Evolutionary conservation across 2,113 vertebrate species (phyloP).

Genomic region (Fregata magnificens): DNA sequence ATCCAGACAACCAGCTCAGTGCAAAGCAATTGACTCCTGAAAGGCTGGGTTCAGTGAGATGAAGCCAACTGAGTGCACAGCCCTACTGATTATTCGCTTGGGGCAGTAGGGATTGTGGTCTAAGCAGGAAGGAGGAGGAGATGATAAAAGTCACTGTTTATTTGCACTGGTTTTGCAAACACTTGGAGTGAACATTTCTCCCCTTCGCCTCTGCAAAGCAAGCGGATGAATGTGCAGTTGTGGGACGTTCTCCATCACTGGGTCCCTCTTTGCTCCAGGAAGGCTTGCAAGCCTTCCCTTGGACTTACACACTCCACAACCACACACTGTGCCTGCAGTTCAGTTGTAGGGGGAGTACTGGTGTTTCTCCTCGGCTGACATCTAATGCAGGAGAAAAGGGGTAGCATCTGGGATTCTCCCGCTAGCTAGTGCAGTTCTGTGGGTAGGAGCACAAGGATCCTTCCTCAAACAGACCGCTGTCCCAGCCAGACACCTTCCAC

Average conservation of each 20-base stretch:
- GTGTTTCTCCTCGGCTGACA: neutral
- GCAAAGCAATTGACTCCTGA: neutral
- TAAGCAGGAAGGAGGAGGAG: neutral
- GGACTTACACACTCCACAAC: neutral
- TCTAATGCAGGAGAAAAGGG: neutral
- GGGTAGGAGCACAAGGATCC: neutral
- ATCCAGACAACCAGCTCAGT: neutral
- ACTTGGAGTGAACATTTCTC: neutral
- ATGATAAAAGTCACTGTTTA: neutral
- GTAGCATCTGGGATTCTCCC: neutral
- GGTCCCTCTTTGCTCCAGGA: neutral
- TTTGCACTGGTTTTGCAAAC: neutral
- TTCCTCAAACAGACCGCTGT: neutral
- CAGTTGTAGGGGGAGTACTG: neutral
- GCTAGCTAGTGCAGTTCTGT: neutral
- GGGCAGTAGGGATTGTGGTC: neutral
- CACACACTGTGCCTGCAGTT: neutral
- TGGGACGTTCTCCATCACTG: neutral
- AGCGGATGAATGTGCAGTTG: neutral
- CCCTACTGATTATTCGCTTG: neutral
- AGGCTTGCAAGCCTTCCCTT: neutral
- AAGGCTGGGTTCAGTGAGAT: neutral
- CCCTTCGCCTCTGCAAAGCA: neutral
- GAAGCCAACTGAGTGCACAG: neutral
- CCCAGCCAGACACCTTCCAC: neutral